Evolutionary conservation across 1,140 invertebrate species (phyloP).

Genomic region (Macrosteles quadrilineatus): DNA sequence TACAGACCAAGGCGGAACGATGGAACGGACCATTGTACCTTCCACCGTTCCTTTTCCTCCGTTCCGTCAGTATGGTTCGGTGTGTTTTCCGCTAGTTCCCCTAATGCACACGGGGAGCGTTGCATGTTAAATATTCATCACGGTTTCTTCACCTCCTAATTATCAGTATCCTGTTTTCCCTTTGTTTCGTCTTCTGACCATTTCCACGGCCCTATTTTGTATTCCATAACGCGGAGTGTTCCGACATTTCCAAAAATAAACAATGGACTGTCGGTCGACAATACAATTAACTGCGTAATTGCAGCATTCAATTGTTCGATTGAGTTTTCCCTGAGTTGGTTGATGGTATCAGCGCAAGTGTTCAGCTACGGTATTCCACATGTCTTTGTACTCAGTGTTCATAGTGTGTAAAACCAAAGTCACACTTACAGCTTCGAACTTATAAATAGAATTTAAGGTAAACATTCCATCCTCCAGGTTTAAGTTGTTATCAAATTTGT

Average conservation of each 20-base stretch:
- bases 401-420: too few relatives aligned
- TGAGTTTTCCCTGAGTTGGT: not conserved
- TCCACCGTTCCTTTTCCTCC: too few relatives aligned
- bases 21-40: too few relatives aligned
- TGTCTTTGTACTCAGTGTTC: too few relatives aligned
- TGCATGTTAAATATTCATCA: conserved; percentile 32
- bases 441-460: too few relatives aligned
- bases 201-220: conserved; percentile 30
- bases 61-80: conserved; percentile 10
- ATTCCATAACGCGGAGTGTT: conserved; percentile 27
- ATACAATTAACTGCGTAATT: conserved; percentile 9
- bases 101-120: conserved; percentile 26
- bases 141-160: conserved; percentile 32
- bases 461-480: too few relatives aligned
- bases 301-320: conserved; percentile 15
- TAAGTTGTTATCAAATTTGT: too few relatives aligned
- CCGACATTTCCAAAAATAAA: conserved; percentile 28
- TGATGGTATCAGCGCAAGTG: not conserved
- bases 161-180: conserved; percentile 29
- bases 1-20: too few relatives aligned
- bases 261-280: not conserved
- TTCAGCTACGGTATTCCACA: too few relatives aligned
- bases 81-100: conserved; percentile 27
- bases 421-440: too few relatives aligned
- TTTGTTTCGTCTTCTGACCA: conserved; percentile 25